Evolutionary conservation across 1,140 invertebrate genomes (phyloP).

Genomic region (Heliothis subflexa): DNA sequence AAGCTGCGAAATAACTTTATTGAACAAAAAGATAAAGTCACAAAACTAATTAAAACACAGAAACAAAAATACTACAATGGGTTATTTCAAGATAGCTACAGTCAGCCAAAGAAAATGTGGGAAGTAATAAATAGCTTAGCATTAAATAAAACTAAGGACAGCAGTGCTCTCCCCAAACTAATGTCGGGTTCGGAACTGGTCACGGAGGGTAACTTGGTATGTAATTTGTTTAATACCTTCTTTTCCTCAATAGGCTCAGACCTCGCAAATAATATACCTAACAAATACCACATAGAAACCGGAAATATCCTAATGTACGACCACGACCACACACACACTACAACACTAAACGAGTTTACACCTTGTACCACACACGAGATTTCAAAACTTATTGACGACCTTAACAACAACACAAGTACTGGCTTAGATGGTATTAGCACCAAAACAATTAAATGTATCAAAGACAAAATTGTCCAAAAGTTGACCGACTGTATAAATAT

Average conservation of each 20-base stretch:
- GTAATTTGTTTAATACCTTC: slow-evolving; percentile 52
- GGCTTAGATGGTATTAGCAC: slow-evolving; percentile 30
- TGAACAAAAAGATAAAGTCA: no score
- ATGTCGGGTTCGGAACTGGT: slow-evolving; percentile 17
- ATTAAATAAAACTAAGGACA: slow-evolving; percentile 51
- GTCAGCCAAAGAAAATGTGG: slow-evolving; percentile 52
- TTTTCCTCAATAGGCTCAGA: slow-evolving; percentile 30
- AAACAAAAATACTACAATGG: no score
- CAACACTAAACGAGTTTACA: not conserved
- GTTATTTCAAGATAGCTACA: no score
- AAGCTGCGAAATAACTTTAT: not conserved
- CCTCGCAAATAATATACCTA: slow-evolving; percentile 21
- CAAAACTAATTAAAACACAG: no score
- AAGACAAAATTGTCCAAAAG: not conserved
- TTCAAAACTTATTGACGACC: slow-evolving; percentile 11
- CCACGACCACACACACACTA: not conserved
- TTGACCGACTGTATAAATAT: slow-evolving; percentile 32
- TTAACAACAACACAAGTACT: slow-evolving; percentile 19
- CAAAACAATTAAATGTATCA: slow-evolving; percentile 30
- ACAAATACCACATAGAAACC: not conserved
- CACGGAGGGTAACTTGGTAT: slow-evolving; percentile 45
- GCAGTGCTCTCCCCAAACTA: slow-evolving; percentile 47
- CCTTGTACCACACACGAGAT: slow-evolving; percentile 10
- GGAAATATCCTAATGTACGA: slow-evolving; percentile 25
- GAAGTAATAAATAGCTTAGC: slow-evolving; percentile 53